Evolutionary conservation across 92 coral and sea anemone genomes (phyloP), one percentile per base, ranked within the genome.

Genomic region (Anthopleura xanthogrammica): DNA sequence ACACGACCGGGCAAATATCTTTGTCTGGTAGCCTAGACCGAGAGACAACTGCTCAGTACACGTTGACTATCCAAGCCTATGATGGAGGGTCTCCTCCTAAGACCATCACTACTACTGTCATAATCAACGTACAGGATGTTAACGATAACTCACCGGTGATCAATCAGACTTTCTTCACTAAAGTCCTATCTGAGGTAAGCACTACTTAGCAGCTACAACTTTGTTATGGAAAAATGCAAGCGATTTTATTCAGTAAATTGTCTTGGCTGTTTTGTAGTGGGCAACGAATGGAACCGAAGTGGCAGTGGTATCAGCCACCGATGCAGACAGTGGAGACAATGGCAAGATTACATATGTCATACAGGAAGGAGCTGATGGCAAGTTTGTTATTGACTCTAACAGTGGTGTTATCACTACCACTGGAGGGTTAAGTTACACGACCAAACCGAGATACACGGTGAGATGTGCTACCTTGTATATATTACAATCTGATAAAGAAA

Each of bases 61-160:
- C 72, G 52, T 81, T 93, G 52, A 88, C 80, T 73, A 66, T 93
- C 55, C 72, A 88, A 46, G 97, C 94, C 36, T 82, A 83, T 54
- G 97, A 93, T 42, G 75, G 83, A 12, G 94, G 97, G 29, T 19
- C 82, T 60, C 90, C 97, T 22, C 85, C 81, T 19, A 92, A 76
- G 75, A 78, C 76, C 77, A 82, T 79, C 36, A 82, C 86, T 58
- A 85, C 87, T 71, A 70, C 39, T 77, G 79, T 93, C 77, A 82
- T 64, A 22, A 77, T 93, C 41, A 77, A 68, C 66, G 94, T 93
- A 75, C 80, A 41, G 46, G 97, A 93, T 68, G 89, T 80, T 36
- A 93, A 93, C 64, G 97, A 93, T 56, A 92, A 92, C 62, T 72
- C 95, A 22, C 95, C 95, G 46, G 87, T 79, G 60, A 72, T 92